phyloP scores from a whole-genome alignment of 2,113 vertebrate genomes.

The Brachyhypopomus occidentalis region DNA sequence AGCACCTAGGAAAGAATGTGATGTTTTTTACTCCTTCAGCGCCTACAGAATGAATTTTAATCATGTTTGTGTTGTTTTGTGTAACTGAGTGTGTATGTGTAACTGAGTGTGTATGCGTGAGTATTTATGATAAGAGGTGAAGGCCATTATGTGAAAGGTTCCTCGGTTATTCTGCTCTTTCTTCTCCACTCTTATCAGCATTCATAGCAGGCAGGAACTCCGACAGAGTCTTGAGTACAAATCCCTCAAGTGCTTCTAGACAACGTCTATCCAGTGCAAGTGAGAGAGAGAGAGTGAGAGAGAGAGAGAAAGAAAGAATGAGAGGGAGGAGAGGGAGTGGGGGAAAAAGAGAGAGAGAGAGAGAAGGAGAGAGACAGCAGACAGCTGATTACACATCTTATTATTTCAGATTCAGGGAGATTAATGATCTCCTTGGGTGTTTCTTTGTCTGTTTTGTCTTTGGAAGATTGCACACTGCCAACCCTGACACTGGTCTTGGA shows the following conservation, averaged over 20 bases:
- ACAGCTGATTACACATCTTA: slow-evolving; percentile 1
- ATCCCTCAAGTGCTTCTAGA: slow-evolving; percentile 31
- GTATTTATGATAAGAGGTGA: background rate
- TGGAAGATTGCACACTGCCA: background rate
- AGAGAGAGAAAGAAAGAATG: background rate
- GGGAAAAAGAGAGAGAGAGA: too few species aligned
- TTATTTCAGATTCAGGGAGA: slow-evolving; percentile 27
- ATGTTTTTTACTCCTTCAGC: background rate
- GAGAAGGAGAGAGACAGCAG: background rate
- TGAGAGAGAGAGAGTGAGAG: background rate
- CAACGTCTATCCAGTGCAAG: slow-evolving; percentile 5
- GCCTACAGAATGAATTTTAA: background rate
- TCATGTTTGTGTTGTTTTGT: background rate
- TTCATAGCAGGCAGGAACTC: slow-evolving; percentile 10
- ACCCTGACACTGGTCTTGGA: background rate
- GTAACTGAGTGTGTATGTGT: background rate
- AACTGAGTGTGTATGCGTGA: background rate
- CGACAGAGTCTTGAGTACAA: slow-evolving; percentile 8
- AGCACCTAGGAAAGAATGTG: background rate
- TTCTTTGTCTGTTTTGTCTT: slow-evolving; percentile 5
- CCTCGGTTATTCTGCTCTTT: slow-evolving; percentile 15
- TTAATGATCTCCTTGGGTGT: slow-evolving; percentile 17
- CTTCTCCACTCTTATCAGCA: slow-evolving; percentile 19
- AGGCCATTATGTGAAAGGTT: background rate
- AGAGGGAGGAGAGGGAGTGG: too few species aligned